A percentile compares a stretch with the other conserved stretches of the same genome.
Conservation (phyloP, 1,140 invertebrate species). For the Orchesella cincta region DNA sequence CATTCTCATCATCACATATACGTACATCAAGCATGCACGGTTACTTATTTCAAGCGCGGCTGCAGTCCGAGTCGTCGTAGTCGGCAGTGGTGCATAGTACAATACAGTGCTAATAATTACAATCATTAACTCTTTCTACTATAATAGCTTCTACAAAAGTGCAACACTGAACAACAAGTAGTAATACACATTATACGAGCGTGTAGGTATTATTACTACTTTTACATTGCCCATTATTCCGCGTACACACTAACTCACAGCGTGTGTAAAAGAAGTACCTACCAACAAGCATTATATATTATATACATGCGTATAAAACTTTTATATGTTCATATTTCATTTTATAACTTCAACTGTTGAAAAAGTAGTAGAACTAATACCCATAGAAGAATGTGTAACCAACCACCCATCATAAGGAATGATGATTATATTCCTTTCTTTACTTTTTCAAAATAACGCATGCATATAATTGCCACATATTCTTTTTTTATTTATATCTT, state of each 20-base stretch:
- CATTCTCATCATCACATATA: slow-evolving; percentile 14
- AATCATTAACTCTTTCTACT: slow-evolving; percentile 8
- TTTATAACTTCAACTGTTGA: neutral
- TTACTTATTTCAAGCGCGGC: neutral
- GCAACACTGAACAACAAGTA: neutral
- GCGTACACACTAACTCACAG: no score
- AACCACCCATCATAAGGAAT: neutral
- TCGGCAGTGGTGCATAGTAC: neutral
- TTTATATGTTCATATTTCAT: neutral
- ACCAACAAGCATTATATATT: neutral
- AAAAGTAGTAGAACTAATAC: neutral
- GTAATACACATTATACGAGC: neutral
- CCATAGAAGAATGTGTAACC: neutral
- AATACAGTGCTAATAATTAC: slow-evolving; percentile 3
- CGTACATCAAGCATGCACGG: slow-evolving; percentile 9
- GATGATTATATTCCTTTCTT: neutral
- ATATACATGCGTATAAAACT: neutral
- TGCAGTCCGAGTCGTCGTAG: no score
- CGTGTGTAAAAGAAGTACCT: no score
- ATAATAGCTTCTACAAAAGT: neutral
- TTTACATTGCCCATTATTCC: no score
- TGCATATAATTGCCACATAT: slow-evolving; percentile 21
- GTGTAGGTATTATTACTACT: neutral
- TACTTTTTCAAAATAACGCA: no score
- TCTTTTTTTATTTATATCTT: slow-evolving; percentile 5